Conservation (phyloP, 2,113 vertebrate genomes). For the Gnathonemus echidnorhynchus region DNA sequence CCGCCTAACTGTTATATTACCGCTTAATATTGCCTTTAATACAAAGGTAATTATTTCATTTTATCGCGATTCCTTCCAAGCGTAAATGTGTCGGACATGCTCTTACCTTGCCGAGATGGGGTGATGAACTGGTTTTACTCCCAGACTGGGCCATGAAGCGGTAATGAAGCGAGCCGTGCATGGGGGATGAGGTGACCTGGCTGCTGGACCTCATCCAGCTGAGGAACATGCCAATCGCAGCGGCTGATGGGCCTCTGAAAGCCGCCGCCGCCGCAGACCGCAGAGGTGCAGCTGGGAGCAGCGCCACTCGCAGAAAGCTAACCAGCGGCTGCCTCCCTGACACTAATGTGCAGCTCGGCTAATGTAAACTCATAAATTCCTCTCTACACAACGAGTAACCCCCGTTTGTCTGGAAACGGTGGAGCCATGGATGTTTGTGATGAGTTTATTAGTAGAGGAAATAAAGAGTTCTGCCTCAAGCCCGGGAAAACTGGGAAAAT, state of each 20-base stretch:
- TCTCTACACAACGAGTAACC: neutral
- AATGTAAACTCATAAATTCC: neutral
- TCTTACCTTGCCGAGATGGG: neutral
- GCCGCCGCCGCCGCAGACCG: neutral
- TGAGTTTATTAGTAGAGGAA: neutral
- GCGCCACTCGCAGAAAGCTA: neutral
- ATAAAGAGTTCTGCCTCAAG: neutral
- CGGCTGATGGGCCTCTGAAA: neutral
- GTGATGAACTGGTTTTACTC: neutral
- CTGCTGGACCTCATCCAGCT: neutral
- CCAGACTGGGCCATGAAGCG: neutral
- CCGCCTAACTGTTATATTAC: neutral
- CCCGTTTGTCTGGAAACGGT: neutral
- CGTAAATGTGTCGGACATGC: neutral
- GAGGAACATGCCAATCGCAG: neutral
- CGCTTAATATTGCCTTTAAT: neutral
- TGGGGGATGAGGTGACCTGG: neutral
- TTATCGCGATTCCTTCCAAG: neutral
- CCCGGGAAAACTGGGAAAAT: neutral
- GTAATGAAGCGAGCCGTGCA: neutral
- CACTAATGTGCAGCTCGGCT: neutral
- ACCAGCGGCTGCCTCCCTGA: neutral
- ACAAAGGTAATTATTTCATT: neutral
- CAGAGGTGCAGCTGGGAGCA: neutral
- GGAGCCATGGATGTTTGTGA: neutral